A percentile compares a stretch with the other conserved stretches of the same genome.
Conservation (phyloP, 2,888 invertebrate species). For the Schrankia costaestrigalis region DNA sequence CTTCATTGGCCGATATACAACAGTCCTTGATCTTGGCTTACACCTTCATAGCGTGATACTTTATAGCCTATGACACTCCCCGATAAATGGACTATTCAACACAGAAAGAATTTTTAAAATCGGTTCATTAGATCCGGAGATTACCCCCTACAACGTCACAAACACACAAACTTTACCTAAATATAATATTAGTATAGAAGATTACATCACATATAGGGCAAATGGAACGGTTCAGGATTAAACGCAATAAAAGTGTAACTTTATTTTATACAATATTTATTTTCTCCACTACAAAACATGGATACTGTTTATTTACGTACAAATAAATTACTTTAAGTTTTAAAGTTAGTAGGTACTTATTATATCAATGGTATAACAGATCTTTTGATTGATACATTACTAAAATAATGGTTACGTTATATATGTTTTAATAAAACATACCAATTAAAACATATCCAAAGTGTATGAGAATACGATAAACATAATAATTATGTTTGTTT, state of each 20-base stretch:
- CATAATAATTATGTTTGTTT: too few species aligned
- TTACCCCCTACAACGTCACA: too few species aligned
- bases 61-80: not conserved
- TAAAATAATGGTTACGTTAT: too few species aligned
- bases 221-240: not conserved
- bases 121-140: too few species aligned
- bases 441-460: not conserved
- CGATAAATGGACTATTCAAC: not conserved
- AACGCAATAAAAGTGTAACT: not conserved
- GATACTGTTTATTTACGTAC: constrained; percentile 40
- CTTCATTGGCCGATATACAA: too few species aligned
- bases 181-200: not conserved
- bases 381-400: constrained; percentile 39
- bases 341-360: constrained; percentile 48
- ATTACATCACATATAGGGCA: not conserved
- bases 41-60: not conserved
- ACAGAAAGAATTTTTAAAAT: too few species aligned
- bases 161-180: too few species aligned
- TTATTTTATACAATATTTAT: constrained; percentile 13
- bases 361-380: constrained; percentile 69
- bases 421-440: too few species aligned
- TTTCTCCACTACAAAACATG: constrained; percentile 45
- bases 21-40: too few species aligned
- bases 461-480: too few species aligned
- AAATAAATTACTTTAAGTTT: constrained; percentile 57